These are phyloP conservation scores for Volucella inflata DNA, from an alignment of 2,888 invertebrate genomes.

Conservation along the genomic window DNA sequence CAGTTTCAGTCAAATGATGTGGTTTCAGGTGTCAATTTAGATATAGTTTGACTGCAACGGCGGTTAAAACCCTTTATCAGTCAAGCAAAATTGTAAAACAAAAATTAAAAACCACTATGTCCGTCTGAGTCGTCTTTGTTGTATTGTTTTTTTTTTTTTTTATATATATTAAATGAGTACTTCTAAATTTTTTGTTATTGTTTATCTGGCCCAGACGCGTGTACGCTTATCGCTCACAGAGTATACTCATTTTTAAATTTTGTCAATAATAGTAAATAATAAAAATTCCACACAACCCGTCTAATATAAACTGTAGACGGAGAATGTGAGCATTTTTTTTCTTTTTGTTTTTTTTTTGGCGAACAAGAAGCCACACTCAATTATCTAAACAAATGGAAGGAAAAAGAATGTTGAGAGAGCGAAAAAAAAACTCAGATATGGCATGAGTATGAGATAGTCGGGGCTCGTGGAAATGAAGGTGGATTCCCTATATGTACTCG, in stretches of 20 bases:
- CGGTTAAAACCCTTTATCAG: conserved; percentile 25
- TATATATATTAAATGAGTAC: neutral
- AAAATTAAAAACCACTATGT: neutral
- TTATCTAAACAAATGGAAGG: conserved; percentile 17
- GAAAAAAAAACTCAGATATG: neutral
- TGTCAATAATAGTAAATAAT: conserved; percentile 9
- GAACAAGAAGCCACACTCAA: conserved; percentile 2
- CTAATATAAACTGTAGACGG: neutral
- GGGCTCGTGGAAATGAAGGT: too few species aligned
- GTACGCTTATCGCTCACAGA: neutral
- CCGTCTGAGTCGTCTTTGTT: neutral
- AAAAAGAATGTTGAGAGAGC: conserved; percentile 5
- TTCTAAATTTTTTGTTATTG: neutral
- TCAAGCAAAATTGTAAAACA: neutral
- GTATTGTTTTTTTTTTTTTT: conserved; percentile 16
- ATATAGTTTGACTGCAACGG: conserved; percentile 40
- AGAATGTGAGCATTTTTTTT: neutral
- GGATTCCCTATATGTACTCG: conserved; percentile 23
- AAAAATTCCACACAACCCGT: neutral
- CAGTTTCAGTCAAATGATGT: neutral
- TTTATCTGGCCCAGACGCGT: neutral
- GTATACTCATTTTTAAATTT: conserved; percentile 2
- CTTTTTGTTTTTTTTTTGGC: neutral
- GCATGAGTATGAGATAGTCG: too few species aligned
- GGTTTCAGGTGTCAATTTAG: conserved; percentile 24